Percentiles rank a stretch among this genome's conserved stretches.
phyloP scores from a whole-genome alignment of 2,888 invertebrate species.

The Eupithecia subfuscata region DNA sequence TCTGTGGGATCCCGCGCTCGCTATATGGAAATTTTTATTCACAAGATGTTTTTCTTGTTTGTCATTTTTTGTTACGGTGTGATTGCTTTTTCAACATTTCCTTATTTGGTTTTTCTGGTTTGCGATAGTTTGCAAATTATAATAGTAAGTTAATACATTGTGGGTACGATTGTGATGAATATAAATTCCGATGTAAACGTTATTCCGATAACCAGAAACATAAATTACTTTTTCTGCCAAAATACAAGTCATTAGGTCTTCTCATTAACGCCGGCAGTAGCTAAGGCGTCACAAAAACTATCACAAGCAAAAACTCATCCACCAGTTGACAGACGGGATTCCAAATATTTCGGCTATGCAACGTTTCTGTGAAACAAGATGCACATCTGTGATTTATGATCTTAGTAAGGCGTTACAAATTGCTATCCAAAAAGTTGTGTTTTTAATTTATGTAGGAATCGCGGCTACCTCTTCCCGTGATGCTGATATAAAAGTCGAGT shows the following conservation, averaged over 20 bases:
- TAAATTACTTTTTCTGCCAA: conserved; percentile 29
- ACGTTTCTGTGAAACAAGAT: conserved; percentile 76
- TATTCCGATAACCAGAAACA: conserved; percentile 16
- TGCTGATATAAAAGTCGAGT: no score
- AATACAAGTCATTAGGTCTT: conserved; percentile 47
- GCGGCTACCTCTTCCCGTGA: no score
- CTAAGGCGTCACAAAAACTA: conserved; percentile 61
- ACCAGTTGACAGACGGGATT: conserved; percentile 77
- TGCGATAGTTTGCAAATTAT: not conserved
- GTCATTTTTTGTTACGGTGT: conserved; percentile 47
- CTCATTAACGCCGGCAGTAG: conserved; percentile 73
- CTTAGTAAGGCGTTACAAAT: conserved; percentile 75
- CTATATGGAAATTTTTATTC: conserved; percentile 67
- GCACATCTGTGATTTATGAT: conserved; percentile 73
- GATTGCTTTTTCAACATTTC: conserved; percentile 38
- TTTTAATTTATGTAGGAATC: conserved; percentile 47
- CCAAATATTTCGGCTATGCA: conserved; percentile 80
- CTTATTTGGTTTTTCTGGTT: conserved; percentile 18
- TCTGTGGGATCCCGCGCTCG: conserved; percentile 67
- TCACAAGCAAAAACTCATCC: conserved; percentile 63
- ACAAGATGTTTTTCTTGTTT: conserved; percentile 74
- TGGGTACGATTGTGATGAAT: not conserved
- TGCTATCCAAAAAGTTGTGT: conserved; percentile 66
- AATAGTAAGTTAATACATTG: not conserved
- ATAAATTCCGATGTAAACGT: not conserved